A percentile compares a stretch with the other conserved stretches of the same genome.
Evolutionary conservation across 2,797 vertebrate genomes (phyloP).

Genomic region (Labeo calbasu): DNA sequence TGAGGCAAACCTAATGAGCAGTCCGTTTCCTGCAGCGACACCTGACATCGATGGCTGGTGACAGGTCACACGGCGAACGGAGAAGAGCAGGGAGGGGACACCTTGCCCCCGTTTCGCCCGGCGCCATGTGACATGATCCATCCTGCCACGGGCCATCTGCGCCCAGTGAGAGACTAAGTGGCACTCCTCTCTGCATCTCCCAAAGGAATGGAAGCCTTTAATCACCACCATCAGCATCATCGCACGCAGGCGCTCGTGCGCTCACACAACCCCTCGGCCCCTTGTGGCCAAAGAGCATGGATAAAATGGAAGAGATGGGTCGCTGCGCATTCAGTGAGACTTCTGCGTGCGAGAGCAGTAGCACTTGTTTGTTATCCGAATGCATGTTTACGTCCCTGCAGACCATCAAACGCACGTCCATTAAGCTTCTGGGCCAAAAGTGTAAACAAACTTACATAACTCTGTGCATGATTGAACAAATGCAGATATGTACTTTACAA

Average conservation of each 20-base stretch:
- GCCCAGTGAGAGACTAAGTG: conserved; percentile 47
- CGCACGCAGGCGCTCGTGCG: neutral
- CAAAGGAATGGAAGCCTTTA: conserved; percentile 46
- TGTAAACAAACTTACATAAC: conserved; percentile 48
- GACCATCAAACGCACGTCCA: conserved; percentile 33
- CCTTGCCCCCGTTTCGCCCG: conserved; percentile 36
- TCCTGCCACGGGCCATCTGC: conserved; percentile 56
- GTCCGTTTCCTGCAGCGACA: conserved; percentile 55
- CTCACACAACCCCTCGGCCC: conserved; percentile 6
- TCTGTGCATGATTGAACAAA: conserved; percentile 35
- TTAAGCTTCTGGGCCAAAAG: conserved; percentile 43
- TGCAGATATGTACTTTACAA: conserved; percentile 34
- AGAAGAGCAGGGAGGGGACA: conserved; percentile 43
- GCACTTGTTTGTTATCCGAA: conserved; percentile 39
- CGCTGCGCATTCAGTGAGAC: conserved; percentile 24
- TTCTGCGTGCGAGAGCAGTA: conserved; percentile 27
- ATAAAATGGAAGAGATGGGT: conserved; percentile 34
- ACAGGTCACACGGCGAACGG: conserved; percentile 45
- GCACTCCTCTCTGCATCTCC: conserved; percentile 38
- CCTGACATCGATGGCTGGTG: conserved; percentile 62
- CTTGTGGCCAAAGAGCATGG: conserved; percentile 35
- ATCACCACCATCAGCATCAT: conserved; percentile 51
- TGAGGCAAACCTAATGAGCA: conserved; percentile 62
- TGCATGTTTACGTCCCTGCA: conserved; percentile 26
- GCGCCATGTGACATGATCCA: conserved; percentile 55